These are phyloP conservation scores for Rhynchomys soricoides DNA, from an alignment of 2,113 vertebrate species.

Conservation along the genomic window DNA sequence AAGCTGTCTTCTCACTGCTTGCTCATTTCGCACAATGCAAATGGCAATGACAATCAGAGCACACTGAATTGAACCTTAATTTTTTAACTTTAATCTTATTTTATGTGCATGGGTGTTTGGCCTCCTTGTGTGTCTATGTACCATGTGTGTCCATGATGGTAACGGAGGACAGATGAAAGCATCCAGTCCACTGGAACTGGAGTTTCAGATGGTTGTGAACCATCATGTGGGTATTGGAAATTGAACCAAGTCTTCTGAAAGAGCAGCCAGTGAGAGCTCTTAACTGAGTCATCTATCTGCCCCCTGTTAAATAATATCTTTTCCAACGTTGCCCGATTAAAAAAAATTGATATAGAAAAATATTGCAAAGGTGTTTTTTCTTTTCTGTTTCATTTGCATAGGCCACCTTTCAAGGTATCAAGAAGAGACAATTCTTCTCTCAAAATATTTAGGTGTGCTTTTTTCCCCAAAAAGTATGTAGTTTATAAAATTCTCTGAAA, in stretches of 20 bases:
- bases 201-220: background rate
- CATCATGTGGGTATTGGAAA: background rate
- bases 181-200: background rate
- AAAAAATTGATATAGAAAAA: background rate
- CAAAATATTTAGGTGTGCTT: background rate
- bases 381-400: background rate
- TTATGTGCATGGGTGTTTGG: too few species aligned
- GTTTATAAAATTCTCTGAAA: background rate
- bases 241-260: background rate
- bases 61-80: background rate
- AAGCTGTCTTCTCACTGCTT: background rate
- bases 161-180: background rate
- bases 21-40: too few species aligned
- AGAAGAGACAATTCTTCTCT: constrained; percentile 1
- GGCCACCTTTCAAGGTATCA: background rate
- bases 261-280: background rate
- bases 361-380: background rate
- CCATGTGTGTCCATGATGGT: background rate
- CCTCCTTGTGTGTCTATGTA: background rate
- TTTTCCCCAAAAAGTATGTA: background rate
- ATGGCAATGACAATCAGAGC: too few species aligned
- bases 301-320: background rate
- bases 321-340: background rate
- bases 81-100: background rate
- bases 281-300: background rate